These are phyloP conservation scores for Metalampra italica DNA, from an alignment of 2,888 invertebrate genomes.

Conservation along the genomic window DNA sequence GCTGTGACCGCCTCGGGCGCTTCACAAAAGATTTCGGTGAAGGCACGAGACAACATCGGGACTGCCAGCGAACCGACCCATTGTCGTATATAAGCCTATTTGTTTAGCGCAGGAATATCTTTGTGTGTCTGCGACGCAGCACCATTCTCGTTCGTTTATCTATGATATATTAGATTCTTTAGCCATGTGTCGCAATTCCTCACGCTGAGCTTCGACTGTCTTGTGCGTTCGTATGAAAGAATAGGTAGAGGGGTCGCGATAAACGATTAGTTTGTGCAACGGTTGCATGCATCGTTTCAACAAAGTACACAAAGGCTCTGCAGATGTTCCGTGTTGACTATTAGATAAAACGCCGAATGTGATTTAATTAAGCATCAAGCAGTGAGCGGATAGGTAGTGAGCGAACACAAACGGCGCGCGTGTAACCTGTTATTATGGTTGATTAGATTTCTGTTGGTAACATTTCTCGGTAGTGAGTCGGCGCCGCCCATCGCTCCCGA, in stretches of 20 bases:
- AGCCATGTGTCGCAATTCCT: conserved; percentile 44
- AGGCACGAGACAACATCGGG: conserved; percentile 55
- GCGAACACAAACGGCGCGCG: conserved; percentile 70
- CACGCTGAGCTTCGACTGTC: conserved; percentile 21
- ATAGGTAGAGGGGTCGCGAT: conserved; percentile 26
- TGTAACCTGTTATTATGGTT: conserved; percentile 77
- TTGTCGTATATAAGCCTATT: conserved; percentile 49
- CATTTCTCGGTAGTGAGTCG: conserved; percentile 76
- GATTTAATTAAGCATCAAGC: conserved; percentile 76
- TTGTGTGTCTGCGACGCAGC: conserved; percentile 43
- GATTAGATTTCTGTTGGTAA: conserved; percentile 79
- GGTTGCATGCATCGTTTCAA: conserved; percentile 23
- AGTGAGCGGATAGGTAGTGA: conserved; percentile 66
- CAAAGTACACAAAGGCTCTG: conserved; percentile 24
- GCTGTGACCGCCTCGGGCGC: conserved; percentile 49
- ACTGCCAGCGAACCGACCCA: conserved; percentile 42
- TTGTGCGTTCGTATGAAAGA: conserved; percentile 32
- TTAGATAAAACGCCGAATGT: conserved; percentile 65
- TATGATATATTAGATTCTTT: conserved; percentile 64
- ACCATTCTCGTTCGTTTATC: conserved; percentile 52
- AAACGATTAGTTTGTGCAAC: conserved; percentile 38
- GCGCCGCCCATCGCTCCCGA: conserved; percentile 76
- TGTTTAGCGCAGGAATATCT: conserved; percentile 61
- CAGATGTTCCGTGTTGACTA: conserved; percentile 49
- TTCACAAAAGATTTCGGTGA: conserved; percentile 72